Evolutionary conservation across 1,140 invertebrate genomes (phyloP), one percentile per base, ranked within the genome.

Genomic region (Drosophila lowei): DNA sequence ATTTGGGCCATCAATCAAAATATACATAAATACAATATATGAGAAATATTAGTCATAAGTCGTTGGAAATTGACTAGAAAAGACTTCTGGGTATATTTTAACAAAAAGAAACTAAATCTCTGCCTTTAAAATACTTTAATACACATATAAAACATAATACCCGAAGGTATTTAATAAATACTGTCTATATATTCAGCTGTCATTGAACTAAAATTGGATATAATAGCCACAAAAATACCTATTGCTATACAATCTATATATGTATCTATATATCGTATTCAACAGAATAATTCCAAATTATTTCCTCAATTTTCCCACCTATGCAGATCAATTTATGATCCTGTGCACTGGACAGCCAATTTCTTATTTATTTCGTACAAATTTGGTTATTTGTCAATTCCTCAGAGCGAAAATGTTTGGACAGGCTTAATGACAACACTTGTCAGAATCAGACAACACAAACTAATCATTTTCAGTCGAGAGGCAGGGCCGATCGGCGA

Each of bases 391-490:
- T 80, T 76, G 75, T 83, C 78, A 83, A 75, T 77, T 65, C 57
- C 50, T 64, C 59, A 76, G 2, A 79, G 74, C 77, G 52, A 85
- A 86, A 83, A 83, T 88, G 78, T 83, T 86, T 86, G 83, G 66
- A 86, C 83, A 86, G 67, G 56, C 65, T 59, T 72, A 86, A 88
- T 88, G 83, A 86, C 83, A 86, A 86, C 78, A 59, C 78, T 65
- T 86, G 83, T 86, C 83, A 86, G 79, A 83, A 76, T 57, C 65
- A 61, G 83, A 86, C 83, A 86, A 76, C 74, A 68, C 83, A 83
- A 83, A 86, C 83, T 88, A 86, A 86, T 86, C 83, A 86, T 72
- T 83, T 68, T 68, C 68, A 83, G 63, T 67, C 53, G 66, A 21
- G 30, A 2, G 30, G 28, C 18, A 23, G 47, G 46, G 53, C 16